Conservation (phyloP, 2,888 invertebrate species). For the Drosophila mulleri region DNA sequence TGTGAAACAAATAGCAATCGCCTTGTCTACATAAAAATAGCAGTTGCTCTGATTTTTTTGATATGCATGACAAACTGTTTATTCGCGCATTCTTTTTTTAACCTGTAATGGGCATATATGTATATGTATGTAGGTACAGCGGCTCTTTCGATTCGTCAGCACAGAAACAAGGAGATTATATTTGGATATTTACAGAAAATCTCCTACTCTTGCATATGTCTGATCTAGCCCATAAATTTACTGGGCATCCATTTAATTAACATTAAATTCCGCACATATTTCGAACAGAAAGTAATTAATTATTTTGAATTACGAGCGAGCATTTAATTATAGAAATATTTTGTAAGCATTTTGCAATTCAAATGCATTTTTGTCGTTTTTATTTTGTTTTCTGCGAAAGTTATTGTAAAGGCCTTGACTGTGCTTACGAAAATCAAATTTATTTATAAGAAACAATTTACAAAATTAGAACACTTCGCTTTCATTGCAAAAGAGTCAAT, state of each 20-base stretch:
- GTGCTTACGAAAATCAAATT: constrained; percentile 39
- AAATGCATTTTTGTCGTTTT: constrained; percentile 10
- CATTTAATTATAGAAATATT: constrained; percentile 33
- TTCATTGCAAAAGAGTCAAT: constrained; percentile 35
- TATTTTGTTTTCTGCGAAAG: constrained; percentile 37
- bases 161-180: neutral
- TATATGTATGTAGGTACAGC: neutral
- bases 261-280: constrained; percentile 43
- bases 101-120: constrained; percentile 14
- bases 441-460: constrained; percentile 43
- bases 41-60: constrained; percentile 53
- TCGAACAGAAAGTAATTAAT: constrained; percentile 41
- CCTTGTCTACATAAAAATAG: constrained; percentile 43
- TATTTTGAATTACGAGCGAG: constrained; percentile 27
- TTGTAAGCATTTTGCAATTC: constrained; percentile 37
- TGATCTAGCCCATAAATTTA: neutral
- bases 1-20: constrained; percentile 37
- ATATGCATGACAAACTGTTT: constrained; percentile 71
- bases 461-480: constrained; percentile 62
- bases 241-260: constrained; percentile 32
- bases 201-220: neutral
- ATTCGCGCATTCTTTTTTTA: constrained; percentile 18
- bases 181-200: neutral
- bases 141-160: neutral
- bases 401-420: constrained; percentile 44